Conservation (phyloP, 2,113 vertebrate genomes). For the Melanerpes aurifrons region DNA sequence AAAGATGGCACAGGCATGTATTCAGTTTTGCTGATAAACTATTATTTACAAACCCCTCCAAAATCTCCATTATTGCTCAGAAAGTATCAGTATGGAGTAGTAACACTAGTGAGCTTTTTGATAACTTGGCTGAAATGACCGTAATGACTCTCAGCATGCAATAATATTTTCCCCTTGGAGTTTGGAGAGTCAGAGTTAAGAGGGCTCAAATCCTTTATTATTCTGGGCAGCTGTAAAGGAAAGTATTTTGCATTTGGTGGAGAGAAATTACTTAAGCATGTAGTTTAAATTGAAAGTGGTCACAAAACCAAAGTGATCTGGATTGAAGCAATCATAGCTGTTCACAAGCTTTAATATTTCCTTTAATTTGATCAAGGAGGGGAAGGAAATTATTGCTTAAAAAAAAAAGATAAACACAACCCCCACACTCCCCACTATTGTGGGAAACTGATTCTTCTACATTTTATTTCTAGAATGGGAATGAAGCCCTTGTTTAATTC, state of each 20-base stretch:
- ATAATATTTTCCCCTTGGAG: constrained; percentile 56
- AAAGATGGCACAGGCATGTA: background rate
- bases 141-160: constrained; percentile 9
- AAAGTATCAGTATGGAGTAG: background rate
- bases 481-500: background rate
- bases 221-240: constrained; percentile 66
- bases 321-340: background rate
- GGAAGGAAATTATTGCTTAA: background rate
- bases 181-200: constrained; percentile 53
- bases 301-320: background rate
- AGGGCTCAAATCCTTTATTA: constrained; percentile 63
- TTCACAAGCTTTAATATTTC: background rate
- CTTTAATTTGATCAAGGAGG: background rate
- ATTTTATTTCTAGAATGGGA: background rate
- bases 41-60: background rate
- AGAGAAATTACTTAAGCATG: constrained; percentile 23
- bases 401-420: background rate
- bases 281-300: constrained; percentile 28
- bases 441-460: background rate
- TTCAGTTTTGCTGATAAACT: background rate
- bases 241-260: constrained; percentile 43
- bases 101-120: background rate
- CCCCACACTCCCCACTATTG: background rate
- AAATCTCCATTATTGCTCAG: background rate
- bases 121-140: background rate